Percentiles rank a stretch among this genome's conserved stretches.
phyloP scores from a whole-genome alignment of 35 echinoderm and acorn worm genomes.

The Apostichopus parvimensis region DNA sequence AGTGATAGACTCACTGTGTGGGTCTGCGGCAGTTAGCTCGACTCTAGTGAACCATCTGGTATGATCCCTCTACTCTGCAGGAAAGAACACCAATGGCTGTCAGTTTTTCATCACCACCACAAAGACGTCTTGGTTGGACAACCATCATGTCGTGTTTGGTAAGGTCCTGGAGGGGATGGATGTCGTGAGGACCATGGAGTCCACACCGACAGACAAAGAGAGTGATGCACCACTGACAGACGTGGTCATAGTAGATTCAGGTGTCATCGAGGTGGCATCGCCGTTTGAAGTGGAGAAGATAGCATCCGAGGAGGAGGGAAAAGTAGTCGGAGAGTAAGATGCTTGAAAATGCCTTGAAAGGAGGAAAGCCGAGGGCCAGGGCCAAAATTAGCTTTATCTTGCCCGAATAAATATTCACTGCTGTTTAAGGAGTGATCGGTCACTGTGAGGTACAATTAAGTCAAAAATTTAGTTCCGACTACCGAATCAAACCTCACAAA shows the following conservation, averaged over 20 bases:
- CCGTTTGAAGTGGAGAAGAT: conserved; percentile 67
- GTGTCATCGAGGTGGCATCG: conserved; percentile 42
- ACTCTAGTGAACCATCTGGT: no score
- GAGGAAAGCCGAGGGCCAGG: no score
- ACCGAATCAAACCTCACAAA: no score
- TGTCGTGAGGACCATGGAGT: conserved; percentile 67
- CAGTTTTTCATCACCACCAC: conserved; percentile 94
- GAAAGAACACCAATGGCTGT: conserved; percentile 86
- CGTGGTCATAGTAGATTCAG: conserved; percentile 60
- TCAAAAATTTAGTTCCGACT: no score
- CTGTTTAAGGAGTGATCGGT: no score
- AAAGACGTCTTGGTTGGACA: conserved; percentile 82
- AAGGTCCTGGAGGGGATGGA: conserved; percentile 82
- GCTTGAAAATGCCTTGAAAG: no score
- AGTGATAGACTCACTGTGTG: no score
- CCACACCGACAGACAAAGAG: conserved; percentile 42
- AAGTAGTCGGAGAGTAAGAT: background rate
- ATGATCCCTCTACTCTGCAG: conserved; percentile 13
- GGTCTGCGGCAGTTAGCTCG: no score
- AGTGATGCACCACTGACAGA: conserved; percentile 59
- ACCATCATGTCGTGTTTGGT: conserved; percentile 84
- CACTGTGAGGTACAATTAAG: no score
- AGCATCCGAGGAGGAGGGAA: background rate
- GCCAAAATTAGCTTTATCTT: no score
- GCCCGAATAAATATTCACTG: no score